Base-by-base conservation (phyloP, 2,888 invertebrate species). In the Miltochrista miniata region DNA sequence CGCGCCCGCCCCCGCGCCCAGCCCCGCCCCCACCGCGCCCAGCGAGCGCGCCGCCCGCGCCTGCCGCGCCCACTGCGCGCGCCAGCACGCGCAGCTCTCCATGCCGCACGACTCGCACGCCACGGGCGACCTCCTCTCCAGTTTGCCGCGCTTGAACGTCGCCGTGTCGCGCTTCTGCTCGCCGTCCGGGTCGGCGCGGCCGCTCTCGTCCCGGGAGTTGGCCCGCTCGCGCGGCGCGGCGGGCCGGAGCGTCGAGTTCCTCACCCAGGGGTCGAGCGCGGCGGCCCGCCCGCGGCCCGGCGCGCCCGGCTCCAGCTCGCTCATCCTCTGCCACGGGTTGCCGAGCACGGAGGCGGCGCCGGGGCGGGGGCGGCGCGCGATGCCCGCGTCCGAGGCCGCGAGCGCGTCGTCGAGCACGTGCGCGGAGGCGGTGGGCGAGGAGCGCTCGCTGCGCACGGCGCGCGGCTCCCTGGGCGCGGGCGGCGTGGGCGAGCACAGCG, bases 301-400 rank as follows among this genome's bases (percentile, higher is more conserved):
- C 57, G 70, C 59, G 63, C 69, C 72, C 40, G 83, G 72, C 54
- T 85, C 83, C 40, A 71, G 59, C 42, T 81, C 85, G 70, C 81
- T 80, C 85, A 85, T 83, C 65, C 82, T 84, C 36, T 84, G 81
- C 86, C 86, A 86, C 10, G 86, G 87, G 63, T 87, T 72, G 36
- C 70, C 73, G 36, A 72, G 59, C 18, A 74, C 75, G 42, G 70
- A 55, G 45, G 61, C 50, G 2, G 66, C 64, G 33, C 67, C 59
- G 35, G 70, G 69, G 46, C 66, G 62, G 51, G 56, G 54, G 34
- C 43, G 43, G 1, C 43, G 43, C 10, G 54, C 60, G 34, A 51
- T 44, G 38, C 47, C 47, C n/a, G 38, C 50, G 35, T 51, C 50
- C 13, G 50, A 45, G 35, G 10, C 13, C 13, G 50, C 43, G 30